These are phyloP conservation scores for Rhea americana DNA, from an alignment of 2,113 vertebrate genomes.

Conservation along the genomic window DNA sequence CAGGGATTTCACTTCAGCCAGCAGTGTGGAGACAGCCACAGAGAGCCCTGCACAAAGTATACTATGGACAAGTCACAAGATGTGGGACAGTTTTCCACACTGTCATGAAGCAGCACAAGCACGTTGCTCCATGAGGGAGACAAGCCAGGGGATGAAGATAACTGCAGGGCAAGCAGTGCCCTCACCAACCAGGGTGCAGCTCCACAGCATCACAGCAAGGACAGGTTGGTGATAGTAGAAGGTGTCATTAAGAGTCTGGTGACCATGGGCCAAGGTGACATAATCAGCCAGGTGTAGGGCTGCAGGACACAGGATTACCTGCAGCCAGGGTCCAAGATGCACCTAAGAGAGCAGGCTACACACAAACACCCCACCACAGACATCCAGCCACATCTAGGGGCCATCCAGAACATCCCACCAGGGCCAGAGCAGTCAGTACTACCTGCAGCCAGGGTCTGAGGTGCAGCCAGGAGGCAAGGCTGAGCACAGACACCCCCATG, in stretches of 20 bases:
- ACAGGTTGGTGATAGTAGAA: fast-evolving
- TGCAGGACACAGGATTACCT: no score
- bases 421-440: fast-evolving
- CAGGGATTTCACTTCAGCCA: no score
- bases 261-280: not conserved
- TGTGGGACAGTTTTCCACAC: not conserved
- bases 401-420: no score
- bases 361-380: no score
- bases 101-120: not conserved
- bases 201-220: not conserved
- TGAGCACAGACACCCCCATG: fast-evolving
- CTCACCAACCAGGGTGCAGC: not conserved
- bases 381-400: not conserved
- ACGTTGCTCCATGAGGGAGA: fast-evolving
- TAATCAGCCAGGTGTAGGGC: not conserved
- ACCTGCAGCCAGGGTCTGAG: fast-evolving
- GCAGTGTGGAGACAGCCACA: not conserved
- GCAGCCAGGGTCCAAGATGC: no score
- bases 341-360: no score
- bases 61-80: not conserved
- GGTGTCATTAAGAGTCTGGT: fast-evolving
- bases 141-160: fast-evolving
- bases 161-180: not conserved
- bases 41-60: not conserved
- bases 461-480: fast-evolving